phyloP scores from a whole-genome alignment of 2,888 invertebrate species.

The Agriopis leucophaearia region DNA sequence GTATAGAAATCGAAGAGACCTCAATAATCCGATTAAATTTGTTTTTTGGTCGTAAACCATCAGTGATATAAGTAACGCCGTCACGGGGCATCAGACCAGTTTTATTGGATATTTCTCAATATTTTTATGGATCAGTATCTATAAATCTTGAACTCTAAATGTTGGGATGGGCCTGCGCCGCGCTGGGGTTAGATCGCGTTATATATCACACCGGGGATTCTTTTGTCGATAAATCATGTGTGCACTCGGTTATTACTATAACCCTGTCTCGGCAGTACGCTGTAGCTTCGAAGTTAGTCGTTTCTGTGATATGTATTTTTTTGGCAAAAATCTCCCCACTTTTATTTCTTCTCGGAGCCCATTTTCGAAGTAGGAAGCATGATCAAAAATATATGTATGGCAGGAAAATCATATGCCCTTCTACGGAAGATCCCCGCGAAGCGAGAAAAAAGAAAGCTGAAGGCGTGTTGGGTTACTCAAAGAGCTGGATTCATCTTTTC shows the following conservation, averaged over 20 bases:
- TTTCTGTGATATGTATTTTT: not conserved
- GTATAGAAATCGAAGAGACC: conserved; percentile 59
- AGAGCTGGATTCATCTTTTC: conserved; percentile 60
- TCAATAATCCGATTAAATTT: conserved; percentile 69
- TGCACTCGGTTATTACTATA: conserved; percentile 67
- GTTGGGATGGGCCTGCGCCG: conserved; percentile 56
- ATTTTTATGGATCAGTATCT: conserved; percentile 72
- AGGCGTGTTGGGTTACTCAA: conserved; percentile 58
- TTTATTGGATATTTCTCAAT: conserved; percentile 68
- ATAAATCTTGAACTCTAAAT: conserved; percentile 71
- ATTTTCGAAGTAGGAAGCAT: not conserved
- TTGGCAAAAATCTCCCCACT: no score
- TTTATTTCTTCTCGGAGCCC: no score
- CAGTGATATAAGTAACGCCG: conserved; percentile 54
- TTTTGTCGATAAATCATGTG: conserved; percentile 70
- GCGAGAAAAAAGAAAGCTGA: conserved; percentile 47
- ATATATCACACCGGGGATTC: conserved; percentile 67
- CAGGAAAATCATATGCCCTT: not conserved
- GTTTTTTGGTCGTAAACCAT: conserved; percentile 65
- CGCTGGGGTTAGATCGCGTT: conserved; percentile 53
- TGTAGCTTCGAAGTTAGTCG: conserved; percentile 29
- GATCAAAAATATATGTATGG: conserved; percentile 1
- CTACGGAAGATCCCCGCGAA: conserved; percentile 30
- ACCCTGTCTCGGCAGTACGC: conserved; percentile 53
- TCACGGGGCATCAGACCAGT: conserved; percentile 57